A percentile compares a stretch with the other conserved stretches of the same genome.
These are phyloP conservation scores for Acrossocheilus wenchowensis DNA, from an alignment of 2,797 vertebrate species.

Conservation along the genomic window DNA sequence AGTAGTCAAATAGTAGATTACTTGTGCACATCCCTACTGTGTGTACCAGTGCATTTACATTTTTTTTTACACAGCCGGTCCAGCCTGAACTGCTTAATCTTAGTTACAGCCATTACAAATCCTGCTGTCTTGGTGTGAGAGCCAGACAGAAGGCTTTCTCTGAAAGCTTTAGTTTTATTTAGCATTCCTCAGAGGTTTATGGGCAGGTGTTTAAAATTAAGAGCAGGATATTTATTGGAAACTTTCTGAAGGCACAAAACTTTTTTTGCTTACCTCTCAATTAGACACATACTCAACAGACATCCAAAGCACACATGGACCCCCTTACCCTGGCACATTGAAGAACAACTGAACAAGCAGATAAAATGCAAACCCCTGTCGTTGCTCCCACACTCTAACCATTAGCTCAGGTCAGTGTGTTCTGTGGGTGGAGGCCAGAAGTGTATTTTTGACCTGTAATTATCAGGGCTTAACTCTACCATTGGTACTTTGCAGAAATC, in stretches of 20 bases:
- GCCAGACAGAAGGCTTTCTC: slow-evolving; percentile 80
- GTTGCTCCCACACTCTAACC: slow-evolving; percentile 45
- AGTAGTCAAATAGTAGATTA: not conserved
- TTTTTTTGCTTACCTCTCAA: slow-evolving; percentile 84
- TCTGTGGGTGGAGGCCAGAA: slow-evolving; percentile 63
- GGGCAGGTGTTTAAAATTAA: slow-evolving; percentile 87
- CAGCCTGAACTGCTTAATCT: slow-evolving; percentile 79
- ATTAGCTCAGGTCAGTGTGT: slow-evolving; percentile 73
- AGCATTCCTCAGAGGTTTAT: slow-evolving; percentile 84
- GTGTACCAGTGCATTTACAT: slow-evolving; percentile 8
- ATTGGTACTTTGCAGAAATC: slow-evolving; percentile 74
- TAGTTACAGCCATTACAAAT: slow-evolving; percentile 82
- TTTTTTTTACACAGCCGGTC: slow-evolving; percentile 70
- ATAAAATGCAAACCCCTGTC: slow-evolving; percentile 58
- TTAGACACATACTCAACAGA: slow-evolving; percentile 67
- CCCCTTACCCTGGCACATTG: slow-evolving; percentile 38
- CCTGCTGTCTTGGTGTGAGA: slow-evolving; percentile 81
- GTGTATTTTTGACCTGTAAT: slow-evolving; percentile 75
- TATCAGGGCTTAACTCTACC: slow-evolving; percentile 72
- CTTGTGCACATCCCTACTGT: slow-evolving; percentile 3
- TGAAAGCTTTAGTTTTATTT: slow-evolving; percentile 81
- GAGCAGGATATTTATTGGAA: slow-evolving; percentile 83
- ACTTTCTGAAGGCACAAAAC: slow-evolving; percentile 77
- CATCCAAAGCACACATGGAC: slow-evolving; percentile 56
- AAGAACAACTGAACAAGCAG: slow-evolving; percentile 43